phyloP scores from a whole-genome alignment of 1,140 invertebrate species.

The Drosophila willistoni region DNA sequence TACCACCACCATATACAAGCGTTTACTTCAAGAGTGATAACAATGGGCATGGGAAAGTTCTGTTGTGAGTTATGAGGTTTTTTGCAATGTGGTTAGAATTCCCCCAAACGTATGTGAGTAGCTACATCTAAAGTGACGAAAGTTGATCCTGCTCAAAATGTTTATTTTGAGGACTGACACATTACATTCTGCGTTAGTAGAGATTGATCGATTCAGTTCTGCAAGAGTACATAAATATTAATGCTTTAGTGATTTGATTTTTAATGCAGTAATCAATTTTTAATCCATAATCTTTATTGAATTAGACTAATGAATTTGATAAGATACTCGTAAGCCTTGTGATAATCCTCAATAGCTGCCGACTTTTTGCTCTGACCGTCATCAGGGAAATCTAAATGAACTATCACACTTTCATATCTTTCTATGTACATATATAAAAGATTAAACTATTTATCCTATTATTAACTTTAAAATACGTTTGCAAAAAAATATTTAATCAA shows the following conservation, averaged over 20 bases:
- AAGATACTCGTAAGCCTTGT: not conserved
- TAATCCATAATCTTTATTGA: not conserved
- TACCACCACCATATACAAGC: not conserved
- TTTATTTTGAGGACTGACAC: no score
- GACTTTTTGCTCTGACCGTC: not conserved
- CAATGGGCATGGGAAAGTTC: not conserved
- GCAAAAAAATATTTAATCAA: constrained; percentile 38
- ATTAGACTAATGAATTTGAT: not conserved
- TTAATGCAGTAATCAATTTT: no score
- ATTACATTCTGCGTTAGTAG: no score
- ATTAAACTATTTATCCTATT: not conserved
- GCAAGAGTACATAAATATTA: no score
- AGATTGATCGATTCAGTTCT: no score
- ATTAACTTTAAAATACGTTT: not conserved
- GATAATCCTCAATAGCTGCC: not conserved
- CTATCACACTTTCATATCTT: not conserved
- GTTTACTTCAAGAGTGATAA: not conserved
- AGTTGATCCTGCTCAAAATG: no score
- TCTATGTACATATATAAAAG: no score
- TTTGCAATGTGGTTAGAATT: not conserved
- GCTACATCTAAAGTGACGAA: no score
- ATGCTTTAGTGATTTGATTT: no score
- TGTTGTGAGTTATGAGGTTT: not conserved
- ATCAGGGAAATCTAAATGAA: not conserved
- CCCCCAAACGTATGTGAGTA: no score